These are phyloP conservation scores for Lasioglossum calceatum DNA, from an alignment of 2,888 invertebrate species.

Conservation along the genomic window DNA sequence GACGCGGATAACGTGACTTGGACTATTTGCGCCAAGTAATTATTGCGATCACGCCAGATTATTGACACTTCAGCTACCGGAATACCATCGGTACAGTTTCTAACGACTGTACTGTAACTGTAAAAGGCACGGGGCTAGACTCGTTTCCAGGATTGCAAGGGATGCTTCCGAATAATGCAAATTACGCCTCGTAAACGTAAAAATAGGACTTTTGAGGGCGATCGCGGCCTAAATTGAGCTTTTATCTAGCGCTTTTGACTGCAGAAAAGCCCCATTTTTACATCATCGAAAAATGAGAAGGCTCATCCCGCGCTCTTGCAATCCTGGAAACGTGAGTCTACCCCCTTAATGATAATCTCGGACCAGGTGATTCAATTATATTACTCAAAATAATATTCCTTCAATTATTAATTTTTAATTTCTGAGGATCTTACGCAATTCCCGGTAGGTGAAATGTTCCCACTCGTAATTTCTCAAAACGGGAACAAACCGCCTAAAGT, in stretches of 20 bases:
- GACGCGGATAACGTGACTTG: slow-evolving; percentile 84
- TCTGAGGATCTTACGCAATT: not conserved
- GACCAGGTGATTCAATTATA: not conserved
- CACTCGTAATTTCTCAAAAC: not conserved
- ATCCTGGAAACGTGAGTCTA: too few relatives aligned
- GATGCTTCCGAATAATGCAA: too few relatives aligned
- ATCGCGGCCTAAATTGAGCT: too few relatives aligned
- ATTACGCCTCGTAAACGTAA: too few relatives aligned
- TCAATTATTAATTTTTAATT: not conserved
- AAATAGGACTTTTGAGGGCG: too few relatives aligned
- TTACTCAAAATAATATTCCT: not conserved
- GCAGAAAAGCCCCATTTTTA: too few relatives aligned
- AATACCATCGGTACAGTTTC: not conserved
- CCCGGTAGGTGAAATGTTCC: not conserved
- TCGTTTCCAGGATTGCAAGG: too few relatives aligned
- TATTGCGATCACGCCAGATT: slow-evolving; percentile 3
- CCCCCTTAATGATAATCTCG: too few relatives aligned
- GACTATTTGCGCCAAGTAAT: slow-evolving; percentile 86
- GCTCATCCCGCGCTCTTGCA: too few relatives aligned
- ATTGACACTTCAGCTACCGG: not conserved
- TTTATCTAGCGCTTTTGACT: too few relatives aligned
- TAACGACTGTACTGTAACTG: not conserved
- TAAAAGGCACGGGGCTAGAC: too few relatives aligned
- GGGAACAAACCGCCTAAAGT: not conserved
- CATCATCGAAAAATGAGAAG: too few relatives aligned